phyloP scores from a whole-genome alignment of 1,140 invertebrate species.

The Pogonus chalceus region DNA sequence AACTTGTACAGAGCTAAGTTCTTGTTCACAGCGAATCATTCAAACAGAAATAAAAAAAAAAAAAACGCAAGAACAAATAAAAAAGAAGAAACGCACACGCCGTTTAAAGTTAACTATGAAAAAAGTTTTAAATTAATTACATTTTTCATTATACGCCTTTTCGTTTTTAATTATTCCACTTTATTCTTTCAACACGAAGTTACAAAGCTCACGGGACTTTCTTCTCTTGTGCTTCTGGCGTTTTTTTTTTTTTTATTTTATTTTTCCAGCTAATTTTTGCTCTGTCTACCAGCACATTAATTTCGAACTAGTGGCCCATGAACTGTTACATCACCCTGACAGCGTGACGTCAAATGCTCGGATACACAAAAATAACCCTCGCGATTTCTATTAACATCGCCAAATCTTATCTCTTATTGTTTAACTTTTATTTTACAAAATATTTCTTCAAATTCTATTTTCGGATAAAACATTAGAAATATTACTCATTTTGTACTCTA shows the following conservation, averaged over 20 bases:
- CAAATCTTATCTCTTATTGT: too few species aligned
- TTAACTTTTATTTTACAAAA: too few species aligned
- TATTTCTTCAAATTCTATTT: too few species aligned
- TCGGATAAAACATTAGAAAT: too few species aligned
- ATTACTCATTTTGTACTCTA: too few species aligned
- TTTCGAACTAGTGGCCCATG: too few species aligned
- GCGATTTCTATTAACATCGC: too few species aligned
- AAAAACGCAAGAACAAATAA: not conserved
- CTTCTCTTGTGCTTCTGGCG: too few species aligned
- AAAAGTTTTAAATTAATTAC: constrained; percentile 5
- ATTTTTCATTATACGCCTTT: constrained; percentile 7
- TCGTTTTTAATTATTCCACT: constrained; percentile 5
- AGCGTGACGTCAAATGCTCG: too few species aligned
- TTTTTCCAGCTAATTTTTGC: constrained; percentile 2
- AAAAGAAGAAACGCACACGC: not conserved
- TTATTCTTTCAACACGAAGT: constrained; percentile 6
- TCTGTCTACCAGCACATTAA: not conserved
- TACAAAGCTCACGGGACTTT: not conserved
- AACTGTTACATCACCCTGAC: too few species aligned
- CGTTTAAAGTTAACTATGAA: not conserved
- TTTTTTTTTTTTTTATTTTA: not conserved
- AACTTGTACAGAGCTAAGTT: not conserved
- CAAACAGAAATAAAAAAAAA: not conserved
- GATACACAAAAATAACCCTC: too few species aligned
- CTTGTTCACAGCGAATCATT: not conserved